Evolutionary conservation across 1,140 invertebrate genomes (phyloP), one percentile per base, ranked within the genome.

Genomic region (Halotydeus destructor): DNA sequence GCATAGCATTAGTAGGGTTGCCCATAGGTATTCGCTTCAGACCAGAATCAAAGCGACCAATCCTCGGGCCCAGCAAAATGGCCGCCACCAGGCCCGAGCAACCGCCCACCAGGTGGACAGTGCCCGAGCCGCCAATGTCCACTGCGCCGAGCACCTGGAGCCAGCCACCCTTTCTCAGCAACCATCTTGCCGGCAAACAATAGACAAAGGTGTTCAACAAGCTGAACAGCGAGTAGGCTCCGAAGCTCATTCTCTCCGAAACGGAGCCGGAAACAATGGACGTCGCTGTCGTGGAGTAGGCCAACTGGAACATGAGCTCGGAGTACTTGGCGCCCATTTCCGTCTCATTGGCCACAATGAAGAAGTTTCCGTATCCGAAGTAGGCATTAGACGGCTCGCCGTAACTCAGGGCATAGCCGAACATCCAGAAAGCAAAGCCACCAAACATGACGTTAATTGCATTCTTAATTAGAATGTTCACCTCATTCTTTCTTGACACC

Each of bases 391-490:
- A 16, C 45, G 41, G 3, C 32, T 32, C 50, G 1, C 57, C 57
- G 31, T 57, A 60, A 35, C 52, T 52, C 2, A 60, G 39, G 1
- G 54, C 53, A 34, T 56, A 60, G 1, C 58, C 59, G 41, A 55
- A 57, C 24, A 53, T 48, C 59, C 59, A 60, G 43, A 52, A 60
- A 3, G 55, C 52, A 5, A 59, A 44, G 0, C 57, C 56, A 1
- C 57, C 59, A 24, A 54, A 52, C 5, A 60, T 49, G 1, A 60
- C 55, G 24, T 60, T 59, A 1, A 57, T 52, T 5, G 57, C 55
- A 37, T 60, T 60, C 48, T 60, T 60, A 3, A 60, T 49, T 50
- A 60, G 51, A 14, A 60, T 60, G 39, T 60, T 60, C 0, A 59
- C 54, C 43, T 60, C 59, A 41, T 60, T 58, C 44, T 60, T 60